A percentile compares a stretch with the other conserved stretches of the same genome.
phyloP scores from a whole-genome alignment of 2,888 invertebrate species.

The Entomobrya multifasciata region DNA sequence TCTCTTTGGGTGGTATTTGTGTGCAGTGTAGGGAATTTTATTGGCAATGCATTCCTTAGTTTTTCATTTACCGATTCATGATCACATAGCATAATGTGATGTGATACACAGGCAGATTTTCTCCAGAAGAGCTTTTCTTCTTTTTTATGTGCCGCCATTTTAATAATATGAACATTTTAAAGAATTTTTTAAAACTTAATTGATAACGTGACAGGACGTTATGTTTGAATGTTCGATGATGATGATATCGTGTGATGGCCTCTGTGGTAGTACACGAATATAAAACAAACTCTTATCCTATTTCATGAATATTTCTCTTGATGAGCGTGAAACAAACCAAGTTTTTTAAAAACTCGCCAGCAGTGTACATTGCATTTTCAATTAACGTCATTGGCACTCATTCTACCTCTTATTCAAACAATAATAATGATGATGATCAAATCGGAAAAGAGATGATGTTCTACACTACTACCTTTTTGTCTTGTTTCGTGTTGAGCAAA shows the following conservation, averaged over 20 bases:
- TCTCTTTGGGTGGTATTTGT: slow-evolving; percentile 49
- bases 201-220: slow-evolving; percentile 50
- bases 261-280: neutral
- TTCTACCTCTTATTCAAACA: slow-evolving; percentile 24
- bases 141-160: slow-evolving; percentile 20
- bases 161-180: slow-evolving; percentile 21
- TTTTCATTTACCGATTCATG: neutral
- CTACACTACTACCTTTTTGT: neutral
- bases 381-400: slow-evolving; percentile 41
- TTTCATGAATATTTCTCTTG: slow-evolving; percentile 26
- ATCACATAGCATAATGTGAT: neutral
- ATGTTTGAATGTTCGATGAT: slow-evolving; percentile 10
- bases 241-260: slow-evolving; percentile 11
- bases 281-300: neutral
- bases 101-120: neutral
- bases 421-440: slow-evolving; percentile 2
- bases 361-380: slow-evolving; percentile 23
- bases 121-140: slow-evolving; percentile 4
- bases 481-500: neutral
- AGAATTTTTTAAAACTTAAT: slow-evolving; percentile 35
- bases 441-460: slow-evolving; percentile 13
- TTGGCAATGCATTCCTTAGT: slow-evolving; percentile 18
- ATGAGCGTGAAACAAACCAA: slow-evolving; percentile 25
- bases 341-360: too few species aligned
- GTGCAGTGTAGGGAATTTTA: neutral